Evolutionary conservation across 2,888 invertebrate species (phyloP), one percentile per base, ranked within the genome.

Genomic region (Xanthorhoe designata): DNA sequence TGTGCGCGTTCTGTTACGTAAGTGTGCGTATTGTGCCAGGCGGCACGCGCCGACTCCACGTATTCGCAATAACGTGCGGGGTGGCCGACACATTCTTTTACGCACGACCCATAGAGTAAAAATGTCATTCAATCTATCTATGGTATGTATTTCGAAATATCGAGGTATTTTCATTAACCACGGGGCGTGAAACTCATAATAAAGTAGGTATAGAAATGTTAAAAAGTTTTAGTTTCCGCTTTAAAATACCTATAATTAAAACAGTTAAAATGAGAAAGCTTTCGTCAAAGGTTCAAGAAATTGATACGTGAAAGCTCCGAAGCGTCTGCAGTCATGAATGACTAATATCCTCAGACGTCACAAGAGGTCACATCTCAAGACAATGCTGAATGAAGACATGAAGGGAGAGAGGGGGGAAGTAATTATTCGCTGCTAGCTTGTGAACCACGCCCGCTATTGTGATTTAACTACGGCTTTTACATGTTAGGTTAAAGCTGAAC

Each of bases 381-480:
- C 91, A 91, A 91, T 91, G 88, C 88, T 86, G 86, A 88, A 88
- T 88, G 90, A 88, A 85, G 83, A 80, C 82, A 80, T 78, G 17
- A 45, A 17, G 76, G 78, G 79, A 24, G 77, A 74, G 76, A 72
- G 75, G 78, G 82, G 83, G 81, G 81, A 78, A 80, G 80, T 90
- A 92, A 92, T 92, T 91, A 91, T 89, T 87, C 88, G 84, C 86
- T 84, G 86, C 89, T 88, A 88, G 86, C 83, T 80, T 76, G 82
- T 77, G 79, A 79, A 84, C 89, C 92, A 91, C 92, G 91, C 92
- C 92, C 78, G 85, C 91, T 85, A 92, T 92, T 92, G 91, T 92
- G 72, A 77, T 87, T 87, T 49, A 63, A 88, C 84, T 85, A 84
- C 78, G 80, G 86, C 81, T 84, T 85, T 86, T 83, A 85, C 83